Base-by-base conservation (phyloP, 2,113 vertebrate genomes). In the Solea senegalensis region DNA sequence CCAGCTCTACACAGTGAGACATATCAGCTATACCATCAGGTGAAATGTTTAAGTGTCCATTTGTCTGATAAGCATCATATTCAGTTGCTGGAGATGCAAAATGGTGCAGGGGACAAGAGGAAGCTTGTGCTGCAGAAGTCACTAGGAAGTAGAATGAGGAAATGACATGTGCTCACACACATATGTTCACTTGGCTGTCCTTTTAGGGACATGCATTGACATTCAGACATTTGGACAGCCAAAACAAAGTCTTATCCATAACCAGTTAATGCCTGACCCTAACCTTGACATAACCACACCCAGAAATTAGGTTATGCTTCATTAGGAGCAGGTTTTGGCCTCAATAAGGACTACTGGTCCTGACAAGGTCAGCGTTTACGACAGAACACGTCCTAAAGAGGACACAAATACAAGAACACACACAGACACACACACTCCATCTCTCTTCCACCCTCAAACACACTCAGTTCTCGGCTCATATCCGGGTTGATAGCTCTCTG, bases 401-500 rank as follows among this genome's bases (percentile, higher is more conserved):
- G 34, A 4, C 14, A 6, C 51, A 15, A 15, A 26, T 11, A 27
- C 26, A 21, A 15, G 7, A 10, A 58, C n/a, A 46, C 57, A 46
- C 28, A 10, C 64, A 40, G 54, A 48, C 61, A 39, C 50, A 14
- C 61, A 41, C 61, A 46, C 56, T 34, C 66, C 12, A 65, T 43
- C 63, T 41, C 66, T 72, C 60, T 74, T 65, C 54, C 58, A 56
- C 71, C 66, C 55, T 84, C 63, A 61, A 49, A 71, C 46, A 11
- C 61, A 67, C 34, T 44, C 52, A 48, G 63, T 70, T 80, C 64
- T 81, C 77, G 71, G 76, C 65, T 67, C 84, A 74, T 74, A 80
- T 81, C 65, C 43, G 82, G 78, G 72, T 76, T 55, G 69, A 65
- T 64, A 69, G 67, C 62, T 54, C 72, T 76, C 51, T 65, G 69